Percentiles rank a stretch among this genome's conserved stretches.
Conservation (phyloP, 2,113 vertebrate genomes). For the Felis catus region F.catus_Fca126_mat1.0 CM031412.1:71577001-71577500, state of each 20-base stretch:
- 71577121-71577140: not conserved
- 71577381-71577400: conserved; percentile 47
- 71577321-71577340: conserved; percentile 2
- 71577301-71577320: conserved; percentile 5
- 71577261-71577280: conserved; percentile 12
- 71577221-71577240: not conserved
- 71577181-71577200: not conserved
- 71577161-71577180: not conserved
- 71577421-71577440: not conserved
- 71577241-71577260: not conserved
- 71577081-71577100: not conserved
- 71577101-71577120: not conserved
- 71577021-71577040: not conserved
- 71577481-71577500: not conserved
- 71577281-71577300: conserved; percentile 28
- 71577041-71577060: not conserved
- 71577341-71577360: conserved; percentile 35
- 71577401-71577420: conserved; percentile 33
- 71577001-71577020: not conserved
- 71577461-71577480: not conserved
- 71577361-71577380: conserved; percentile 30
- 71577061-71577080: not conserved
- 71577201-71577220: not conserved
- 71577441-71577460: not conserved
- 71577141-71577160: not conserved